A percentile compares a stretch with the other conserved stretches of the same genome.
phyloP scores from a whole-genome alignment of 2,113 vertebrate genomes.

The Xenopus laevis region DNA sequence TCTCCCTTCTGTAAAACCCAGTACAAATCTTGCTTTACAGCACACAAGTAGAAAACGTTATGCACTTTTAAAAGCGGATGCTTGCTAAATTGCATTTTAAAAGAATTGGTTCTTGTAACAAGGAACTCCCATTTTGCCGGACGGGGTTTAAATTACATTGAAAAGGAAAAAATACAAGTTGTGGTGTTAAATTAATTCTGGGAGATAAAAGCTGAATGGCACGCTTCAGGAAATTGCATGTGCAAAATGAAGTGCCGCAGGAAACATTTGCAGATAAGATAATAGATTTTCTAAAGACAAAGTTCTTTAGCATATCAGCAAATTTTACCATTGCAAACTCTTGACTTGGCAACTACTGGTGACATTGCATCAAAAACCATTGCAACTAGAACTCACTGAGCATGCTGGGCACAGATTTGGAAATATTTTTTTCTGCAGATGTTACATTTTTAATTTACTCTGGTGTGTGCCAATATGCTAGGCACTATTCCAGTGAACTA shows the following conservation, averaged over 20 bases:
- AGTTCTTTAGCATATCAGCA: background rate
- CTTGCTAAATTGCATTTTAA: too few species aligned
- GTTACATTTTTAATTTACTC: too few species aligned
- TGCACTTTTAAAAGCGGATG: too few species aligned
- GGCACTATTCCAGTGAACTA: too few species aligned
- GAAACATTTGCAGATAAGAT: slow-evolving; percentile 13
- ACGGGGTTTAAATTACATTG: background rate
- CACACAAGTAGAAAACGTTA: too few species aligned
- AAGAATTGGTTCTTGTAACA: background rate
- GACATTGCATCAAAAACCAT: background rate
- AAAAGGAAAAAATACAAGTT: background rate
- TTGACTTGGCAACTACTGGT: background rate
- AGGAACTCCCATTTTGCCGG: background rate
- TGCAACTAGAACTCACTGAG: background rate
- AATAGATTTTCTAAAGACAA: slow-evolving; percentile 1
- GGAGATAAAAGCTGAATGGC: slow-evolving; percentile 1
- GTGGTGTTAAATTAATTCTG: background rate
- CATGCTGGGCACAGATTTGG: background rate
- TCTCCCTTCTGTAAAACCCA: too few species aligned
- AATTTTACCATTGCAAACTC: background rate
- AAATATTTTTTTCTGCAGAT: background rate
- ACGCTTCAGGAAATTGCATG: background rate
- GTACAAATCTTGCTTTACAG: too few species aligned
- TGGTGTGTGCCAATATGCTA: too few species aligned
- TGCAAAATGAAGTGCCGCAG: slow-evolving; percentile 1